Conservation (phyloP, 2,888 invertebrate genomes). For the Amiota communis region DNA sequence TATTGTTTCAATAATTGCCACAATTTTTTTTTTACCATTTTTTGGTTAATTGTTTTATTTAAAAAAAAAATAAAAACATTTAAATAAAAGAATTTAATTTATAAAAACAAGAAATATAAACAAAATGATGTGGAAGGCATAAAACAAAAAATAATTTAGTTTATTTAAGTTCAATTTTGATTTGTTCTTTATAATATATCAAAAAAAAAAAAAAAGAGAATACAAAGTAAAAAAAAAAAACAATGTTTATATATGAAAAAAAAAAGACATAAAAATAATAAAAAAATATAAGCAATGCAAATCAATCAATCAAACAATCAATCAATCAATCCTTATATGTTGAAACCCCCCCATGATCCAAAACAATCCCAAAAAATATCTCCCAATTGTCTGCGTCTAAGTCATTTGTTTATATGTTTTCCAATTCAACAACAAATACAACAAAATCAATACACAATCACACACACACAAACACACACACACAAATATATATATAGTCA, state of each 20-base stretch:
- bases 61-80: conserved; percentile 36
- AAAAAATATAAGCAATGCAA: conserved; percentile 47
- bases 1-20: neutral
- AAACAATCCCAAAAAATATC: conserved; percentile 72
- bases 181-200: conserved; percentile 40
- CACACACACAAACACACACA: conserved; percentile 56
- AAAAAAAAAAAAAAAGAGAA: conserved; percentile 36
- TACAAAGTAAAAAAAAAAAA: conserved; percentile 31
- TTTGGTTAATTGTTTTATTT: conserved; percentile 22
- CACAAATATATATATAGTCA: conserved; percentile 48
- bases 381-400: conserved; percentile 87
- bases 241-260: conserved; percentile 32
- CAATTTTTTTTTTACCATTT: conserved; percentile 23
- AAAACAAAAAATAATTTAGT: too few species aligned
- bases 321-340: conserved; percentile 69
- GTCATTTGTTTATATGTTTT: conserved; percentile 79
- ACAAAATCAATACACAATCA: conserved; percentile 52
- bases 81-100: conserved; percentile 66
- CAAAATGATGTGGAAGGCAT: neutral
- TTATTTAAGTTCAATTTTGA: conserved; percentile 39
- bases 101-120: conserved; percentile 67
- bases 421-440: conserved; percentile 61
- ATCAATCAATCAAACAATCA: conserved; percentile 47
- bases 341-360: conserved; percentile 62
- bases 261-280: conserved; percentile 36